Evolutionary conservation across 1,140 invertebrate genomes (phyloP), one percentile per base, ranked within the genome.

Genomic region (Drosophila saltans): DNA sequence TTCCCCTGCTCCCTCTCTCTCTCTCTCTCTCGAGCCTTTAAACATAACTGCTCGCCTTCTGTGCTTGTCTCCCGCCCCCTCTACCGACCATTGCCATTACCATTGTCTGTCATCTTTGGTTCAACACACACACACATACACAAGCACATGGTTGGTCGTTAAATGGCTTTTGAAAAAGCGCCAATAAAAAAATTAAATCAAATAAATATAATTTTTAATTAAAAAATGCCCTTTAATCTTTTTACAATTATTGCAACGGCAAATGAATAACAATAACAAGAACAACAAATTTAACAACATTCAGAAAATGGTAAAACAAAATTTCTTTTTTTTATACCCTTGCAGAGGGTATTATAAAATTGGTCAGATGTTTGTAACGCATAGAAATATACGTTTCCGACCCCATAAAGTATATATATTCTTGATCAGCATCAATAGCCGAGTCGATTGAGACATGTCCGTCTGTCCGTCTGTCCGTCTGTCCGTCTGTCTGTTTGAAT

Each of bases 171-270:
- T 89, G 72, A 86, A 86, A 89, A 78, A 84, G 80, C 81, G 78
- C 77, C 84, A 88, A 88, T 88, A 89, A 88, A 52, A 89, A 89
- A 88, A 89, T 88, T 88, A 88, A 88, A 88, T 88, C 84, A 88
- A 88, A 88, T 84, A 88, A 84, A 89, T 89, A 88, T 89, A 89
- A 88, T 88, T 88, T 88, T 88, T 88, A 88, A 88, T 88, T 88
- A 88, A 88, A 88, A 89, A 88, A 89, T 75, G 75, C 77, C 84
- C 84, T 89, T 88, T 88, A 89, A 89, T 89, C 84, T 84, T 71
- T 88, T 88, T 70, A 89, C 82, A 86, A 88, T 86, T 88, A 86
- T 86, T 88, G 68, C 79, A 65, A 66, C 16, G 60, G 55, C 75
- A 73, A 81, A 75, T 85, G 74, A 66, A 57, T 62, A 66, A 48